phyloP scores from a whole-genome alignment of 2,797 vertebrate genomes.

The Poecilia velifera region DNA sequence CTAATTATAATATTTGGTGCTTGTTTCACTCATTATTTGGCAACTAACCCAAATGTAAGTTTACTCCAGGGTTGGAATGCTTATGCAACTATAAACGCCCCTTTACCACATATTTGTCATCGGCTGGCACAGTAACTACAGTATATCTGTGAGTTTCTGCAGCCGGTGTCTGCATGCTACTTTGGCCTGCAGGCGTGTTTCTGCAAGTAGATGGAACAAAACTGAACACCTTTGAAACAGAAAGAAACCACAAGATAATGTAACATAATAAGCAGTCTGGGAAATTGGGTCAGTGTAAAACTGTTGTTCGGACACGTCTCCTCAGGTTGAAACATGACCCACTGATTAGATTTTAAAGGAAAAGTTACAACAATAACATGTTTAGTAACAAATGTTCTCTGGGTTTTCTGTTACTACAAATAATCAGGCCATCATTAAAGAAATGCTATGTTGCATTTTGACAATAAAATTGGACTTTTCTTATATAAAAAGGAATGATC shows the following conservation, averaged over 20 bases:
- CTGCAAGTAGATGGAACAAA: slow-evolving; percentile 40
- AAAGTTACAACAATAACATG: not conserved
- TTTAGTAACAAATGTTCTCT: not conserved
- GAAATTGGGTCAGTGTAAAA: slow-evolving; percentile 11
- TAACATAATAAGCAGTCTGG: slow-evolving; percentile 28
- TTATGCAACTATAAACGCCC: not conserved
- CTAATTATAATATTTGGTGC: not conserved
- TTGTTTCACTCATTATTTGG: not conserved
- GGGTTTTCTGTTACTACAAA: not conserved
- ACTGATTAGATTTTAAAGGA: not conserved
- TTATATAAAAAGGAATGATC: too few species aligned
- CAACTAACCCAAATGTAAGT: not conserved
- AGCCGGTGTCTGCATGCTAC: slow-evolving; percentile 13
- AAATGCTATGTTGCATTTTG: too few species aligned
- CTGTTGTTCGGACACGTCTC: slow-evolving; percentile 21
- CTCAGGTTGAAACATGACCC: slow-evolving; percentile 8
- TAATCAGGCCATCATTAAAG: too few species aligned
- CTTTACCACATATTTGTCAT: not conserved
- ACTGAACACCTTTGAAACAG: slow-evolving; percentile 6
- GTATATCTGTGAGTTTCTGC: slow-evolving; percentile 15
- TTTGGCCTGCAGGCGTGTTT: slow-evolving; percentile 35
- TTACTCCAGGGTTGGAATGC: not conserved
- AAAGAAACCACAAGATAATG: slow-evolving; percentile 27
- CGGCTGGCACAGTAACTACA: not conserved
- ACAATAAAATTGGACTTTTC: too few species aligned